Evolutionary conservation across 2,797 vertebrate genomes (phyloP).

Genomic region (Pteropus rufus): DNA sequence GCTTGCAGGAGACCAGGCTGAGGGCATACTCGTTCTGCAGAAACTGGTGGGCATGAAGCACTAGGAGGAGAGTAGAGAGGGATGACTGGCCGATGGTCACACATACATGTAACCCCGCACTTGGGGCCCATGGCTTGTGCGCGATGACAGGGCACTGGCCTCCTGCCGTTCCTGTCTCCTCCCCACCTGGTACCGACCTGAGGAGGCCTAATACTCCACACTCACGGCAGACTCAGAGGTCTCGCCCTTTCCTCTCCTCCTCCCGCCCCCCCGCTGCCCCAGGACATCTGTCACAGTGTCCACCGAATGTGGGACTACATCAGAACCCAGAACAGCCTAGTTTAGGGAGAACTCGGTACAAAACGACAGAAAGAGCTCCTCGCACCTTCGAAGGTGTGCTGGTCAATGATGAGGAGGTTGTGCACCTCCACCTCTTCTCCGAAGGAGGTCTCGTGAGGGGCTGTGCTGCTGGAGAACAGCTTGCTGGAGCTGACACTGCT

Average conservation of each 20-base stretch:
- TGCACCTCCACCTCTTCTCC: conserved; percentile 99
- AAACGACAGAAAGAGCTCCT: rapidly evolving
- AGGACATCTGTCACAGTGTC: neutral
- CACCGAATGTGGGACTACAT: neutral
- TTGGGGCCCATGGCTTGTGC: neutral
- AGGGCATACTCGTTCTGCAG: conserved; percentile 97
- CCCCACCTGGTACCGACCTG: neutral
- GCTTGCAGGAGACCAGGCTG: conserved; percentile 97
- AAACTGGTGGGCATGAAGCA: conserved; percentile 98
- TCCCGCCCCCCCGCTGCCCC: neutral
- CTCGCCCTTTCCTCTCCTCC: neutral
- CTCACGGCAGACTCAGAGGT: neutral
- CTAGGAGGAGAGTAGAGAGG: conserved; percentile 73
- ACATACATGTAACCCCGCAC: rapidly evolving
- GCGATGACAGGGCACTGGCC: rapidly evolving
- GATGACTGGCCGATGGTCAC: neutral
- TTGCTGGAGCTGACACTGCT: conserved; percentile 99
- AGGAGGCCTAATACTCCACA: neutral
- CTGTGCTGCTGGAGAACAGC: conserved; percentile 98
- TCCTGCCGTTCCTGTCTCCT: neutral
- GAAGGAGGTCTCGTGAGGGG: conserved; percentile 96
- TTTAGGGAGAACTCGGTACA: too few species aligned
- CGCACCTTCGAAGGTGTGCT: conserved; percentile 98
- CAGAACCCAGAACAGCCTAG: rapidly evolving
- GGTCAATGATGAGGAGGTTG: conserved; percentile 97